Evolutionary conservation across 2,797 vertebrate species (phyloP).

Genomic region (Fundulus diaphanus): DNA sequence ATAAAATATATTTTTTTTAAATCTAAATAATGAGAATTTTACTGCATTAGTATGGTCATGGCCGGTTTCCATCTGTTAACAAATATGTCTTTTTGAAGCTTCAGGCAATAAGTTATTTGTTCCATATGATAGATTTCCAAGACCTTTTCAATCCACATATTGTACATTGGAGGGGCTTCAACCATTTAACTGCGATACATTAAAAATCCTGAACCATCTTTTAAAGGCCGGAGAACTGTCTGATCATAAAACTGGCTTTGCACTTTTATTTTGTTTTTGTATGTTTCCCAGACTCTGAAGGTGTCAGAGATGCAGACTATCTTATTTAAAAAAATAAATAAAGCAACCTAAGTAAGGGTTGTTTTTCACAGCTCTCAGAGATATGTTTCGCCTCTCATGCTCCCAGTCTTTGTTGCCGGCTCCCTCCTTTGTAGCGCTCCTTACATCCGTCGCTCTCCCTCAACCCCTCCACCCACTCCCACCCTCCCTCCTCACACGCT

Average conservation of each 20-base stretch:
- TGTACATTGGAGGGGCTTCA: no score
- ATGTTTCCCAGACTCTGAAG: conserved; percentile 22
- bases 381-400: conserved; percentile 41
- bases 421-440: conserved; percentile 65
- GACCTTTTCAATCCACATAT: no score
- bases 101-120: no score
- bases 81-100: no score
- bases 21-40: no score
- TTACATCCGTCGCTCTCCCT: conserved; percentile 50
- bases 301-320: conserved; percentile 50
- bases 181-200: no score
- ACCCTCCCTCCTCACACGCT: conserved; percentile 44
- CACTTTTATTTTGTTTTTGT: conserved; percentile 19
- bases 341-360: conserved; percentile 55
- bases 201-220: background rate
- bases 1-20: no score
- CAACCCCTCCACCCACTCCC: conserved; percentile 42
- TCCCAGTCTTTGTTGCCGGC: conserved; percentile 65
- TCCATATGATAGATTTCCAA: no score
- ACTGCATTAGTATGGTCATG: no score
- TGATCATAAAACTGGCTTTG: conserved; percentile 16
- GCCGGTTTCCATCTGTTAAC: no score
- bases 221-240: background rate
- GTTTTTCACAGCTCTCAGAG: conserved; percentile 29
- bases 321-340: conserved; percentile 30